Conservation (phyloP, 1,140 invertebrate species). For the Steinernema feltiae region DNA sequence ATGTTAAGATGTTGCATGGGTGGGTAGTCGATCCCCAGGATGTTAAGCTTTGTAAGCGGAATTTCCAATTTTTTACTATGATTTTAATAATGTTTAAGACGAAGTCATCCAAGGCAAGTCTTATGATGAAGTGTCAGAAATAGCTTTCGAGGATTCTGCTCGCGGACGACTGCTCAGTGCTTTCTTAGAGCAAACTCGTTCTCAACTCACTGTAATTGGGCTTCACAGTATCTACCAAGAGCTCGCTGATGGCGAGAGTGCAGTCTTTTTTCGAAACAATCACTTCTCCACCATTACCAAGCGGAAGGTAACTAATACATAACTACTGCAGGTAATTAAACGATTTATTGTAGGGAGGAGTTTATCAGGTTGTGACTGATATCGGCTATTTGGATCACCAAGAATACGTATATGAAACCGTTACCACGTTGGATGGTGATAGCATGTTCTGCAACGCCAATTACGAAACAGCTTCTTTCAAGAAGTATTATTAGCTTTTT, state of each 20-base stretch:
- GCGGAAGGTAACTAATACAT: background rate
- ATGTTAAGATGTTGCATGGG: background rate
- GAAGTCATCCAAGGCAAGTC: background rate
- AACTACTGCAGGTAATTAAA: background rate
- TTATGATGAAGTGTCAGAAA: conserved; percentile 9
- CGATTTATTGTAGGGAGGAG: background rate
- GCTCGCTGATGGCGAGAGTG: background rate
- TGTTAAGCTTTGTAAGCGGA: conserved; percentile 4
- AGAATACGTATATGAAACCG: background rate
- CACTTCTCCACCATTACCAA: conserved; percentile 18
- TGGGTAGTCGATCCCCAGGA: conserved; percentile 12
- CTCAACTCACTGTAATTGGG: conserved; percentile 15
- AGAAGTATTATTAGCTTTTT: too few relatives aligned
- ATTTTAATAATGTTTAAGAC: too few relatives aligned
- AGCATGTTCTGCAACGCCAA: background rate
- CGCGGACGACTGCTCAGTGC: too few relatives aligned
- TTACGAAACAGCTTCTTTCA: conserved; percentile 4
- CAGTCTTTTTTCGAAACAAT: conserved; percentile 17
- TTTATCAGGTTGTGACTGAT: conserved; percentile 21
- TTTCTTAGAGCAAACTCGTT: background rate
- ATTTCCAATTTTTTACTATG: too few relatives aligned
- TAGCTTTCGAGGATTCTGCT: background rate
- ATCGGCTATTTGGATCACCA: background rate
- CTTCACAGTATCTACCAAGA: conserved; percentile 3
- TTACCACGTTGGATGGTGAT: conserved; percentile 13